Percentiles rank a stretch among this genome's conserved stretches.
phyloP scores from a whole-genome alignment of 30 jellyfish, hydroid and myxozoan species.

The Nemopilema nomurai region DNA sequence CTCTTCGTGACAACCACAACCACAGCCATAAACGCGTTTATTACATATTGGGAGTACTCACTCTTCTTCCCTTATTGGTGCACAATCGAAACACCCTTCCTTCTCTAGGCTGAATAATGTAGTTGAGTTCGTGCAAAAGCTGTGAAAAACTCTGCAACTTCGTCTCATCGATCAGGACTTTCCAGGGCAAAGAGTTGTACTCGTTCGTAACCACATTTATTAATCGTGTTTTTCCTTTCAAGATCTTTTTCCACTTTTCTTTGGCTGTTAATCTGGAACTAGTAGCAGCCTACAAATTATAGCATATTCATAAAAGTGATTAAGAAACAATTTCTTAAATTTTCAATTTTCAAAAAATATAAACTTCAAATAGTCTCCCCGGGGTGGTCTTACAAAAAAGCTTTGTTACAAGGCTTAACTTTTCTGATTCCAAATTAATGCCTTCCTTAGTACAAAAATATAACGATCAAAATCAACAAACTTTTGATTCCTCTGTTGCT shows the following conservation, averaged over 20 bases:
- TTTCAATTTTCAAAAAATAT: too few species aligned
- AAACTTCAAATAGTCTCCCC: neutral
- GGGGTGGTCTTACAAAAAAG: too few species aligned
- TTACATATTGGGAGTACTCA: neutral
- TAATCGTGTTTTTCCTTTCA: constrained; percentile 35
- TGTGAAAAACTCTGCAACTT: constrained; percentile 43
- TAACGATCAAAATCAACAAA: neutral
- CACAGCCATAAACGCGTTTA: neutral
- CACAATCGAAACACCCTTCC: constrained; percentile 77
- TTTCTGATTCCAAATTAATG: neutral
- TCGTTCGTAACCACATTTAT: constrained; percentile 32
- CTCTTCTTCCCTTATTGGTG: constrained; percentile 77
- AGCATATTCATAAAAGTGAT: too few species aligned
- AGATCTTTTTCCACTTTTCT: constrained; percentile 29
- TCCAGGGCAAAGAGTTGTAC: constrained; percentile 35
- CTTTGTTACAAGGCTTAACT: too few species aligned
- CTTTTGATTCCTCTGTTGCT: neutral
- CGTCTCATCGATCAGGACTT: constrained; percentile 50
- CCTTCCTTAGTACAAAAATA: neutral
- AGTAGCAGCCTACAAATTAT: neutral
- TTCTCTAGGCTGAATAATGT: constrained; percentile 48
- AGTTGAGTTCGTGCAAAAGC: constrained; percentile 56
- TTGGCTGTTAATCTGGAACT: constrained; percentile 15
- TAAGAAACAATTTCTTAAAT: too few species aligned
- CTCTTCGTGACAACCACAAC: neutral